A percentile compares a stretch with the other conserved stretches of the same genome.
Conservation (phyloP, 2,797 vertebrate species). For the Linurgus olivaceus region DNA sequence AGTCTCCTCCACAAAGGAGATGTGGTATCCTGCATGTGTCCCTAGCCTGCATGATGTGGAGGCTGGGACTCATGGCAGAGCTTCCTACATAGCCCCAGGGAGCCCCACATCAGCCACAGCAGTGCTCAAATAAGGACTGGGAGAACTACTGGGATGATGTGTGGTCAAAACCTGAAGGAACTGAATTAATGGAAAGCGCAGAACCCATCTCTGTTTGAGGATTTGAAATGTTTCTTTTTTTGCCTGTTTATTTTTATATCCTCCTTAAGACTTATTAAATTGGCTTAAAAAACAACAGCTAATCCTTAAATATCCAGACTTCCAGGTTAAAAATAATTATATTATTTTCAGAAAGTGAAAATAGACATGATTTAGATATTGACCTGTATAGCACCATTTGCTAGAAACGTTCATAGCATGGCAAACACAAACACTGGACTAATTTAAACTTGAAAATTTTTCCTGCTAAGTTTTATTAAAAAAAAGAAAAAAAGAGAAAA, state of each 20-base stretch:
- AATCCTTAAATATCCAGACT: background rate
- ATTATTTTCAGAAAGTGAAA: background rate
- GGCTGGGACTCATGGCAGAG: fast-evolving
- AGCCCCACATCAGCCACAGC: background rate
- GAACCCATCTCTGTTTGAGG: background rate
- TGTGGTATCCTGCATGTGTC: background rate
- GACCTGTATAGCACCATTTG: background rate
- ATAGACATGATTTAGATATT: background rate
- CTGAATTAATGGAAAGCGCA: background rate
- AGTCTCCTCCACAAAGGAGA: background rate
- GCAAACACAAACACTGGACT: background rate
- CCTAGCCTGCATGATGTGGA: background rate
- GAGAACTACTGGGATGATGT: background rate
- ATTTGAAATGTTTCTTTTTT: background rate
- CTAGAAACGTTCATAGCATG: background rate
- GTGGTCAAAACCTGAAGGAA: background rate
- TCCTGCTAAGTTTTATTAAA: background rate
- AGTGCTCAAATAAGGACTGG: background rate
- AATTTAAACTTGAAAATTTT: background rate
- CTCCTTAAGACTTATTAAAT: background rate
- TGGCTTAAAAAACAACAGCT: background rate
- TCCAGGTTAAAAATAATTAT: background rate
- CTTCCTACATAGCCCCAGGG: fast-evolving
- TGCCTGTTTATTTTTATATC: background rate
- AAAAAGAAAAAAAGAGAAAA: too few species aligned